Evolutionary conservation across 2,888 invertebrate genomes (phyloP), one percentile per base, ranked within the genome.

Genomic region (Neoitamus cyanurus): DNA sequence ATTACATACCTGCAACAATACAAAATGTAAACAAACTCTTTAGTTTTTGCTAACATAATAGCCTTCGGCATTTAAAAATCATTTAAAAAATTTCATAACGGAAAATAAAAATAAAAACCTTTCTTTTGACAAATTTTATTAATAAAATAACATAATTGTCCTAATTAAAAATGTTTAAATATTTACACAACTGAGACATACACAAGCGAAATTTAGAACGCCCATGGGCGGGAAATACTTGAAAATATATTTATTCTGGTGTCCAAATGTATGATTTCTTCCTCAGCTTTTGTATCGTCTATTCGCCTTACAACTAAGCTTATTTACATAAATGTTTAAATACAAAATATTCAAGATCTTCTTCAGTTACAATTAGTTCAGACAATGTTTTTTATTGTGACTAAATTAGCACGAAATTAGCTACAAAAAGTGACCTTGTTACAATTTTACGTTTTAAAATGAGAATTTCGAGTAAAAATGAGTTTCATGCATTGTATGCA

Each of bases 291-390:
- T n/a, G 31, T 70, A 70, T 31, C 58, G 25, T 31, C 70, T 70
- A 70, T 30, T 31, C 70, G 70, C 31, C 31, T 70, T 70, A 70
- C 3, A 70, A 70, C 31, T 70, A 70, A 31, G 30, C 70, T 70
- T 70, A 70, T 70, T 70, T 70, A 70, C 70, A 70, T 70, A 70
- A 70, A 70, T 70, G 20, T 70, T 70, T 70, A 70, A 70, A 70
- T 70, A 70, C 70, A 70, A 70, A 70, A 70, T 70, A 70, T 70
- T 70, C 31, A 31, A 70, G 31, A 70, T 70, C 70, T 70, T 70
- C 31, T 30, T 70, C 70, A 31, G 31, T 58, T 31, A 70, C 31
- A 31, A 31, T 70, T 30, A 70, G 70, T 70, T 70, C 70, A 70
- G 70, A 70, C 70, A 70, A 31, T 70, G 4, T 70, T 69, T 31